Evolutionary conservation across 2,888 invertebrate genomes (phyloP), one percentile per base, ranked within the genome.

Genomic region (Cecidostiba fungosa): DNA sequence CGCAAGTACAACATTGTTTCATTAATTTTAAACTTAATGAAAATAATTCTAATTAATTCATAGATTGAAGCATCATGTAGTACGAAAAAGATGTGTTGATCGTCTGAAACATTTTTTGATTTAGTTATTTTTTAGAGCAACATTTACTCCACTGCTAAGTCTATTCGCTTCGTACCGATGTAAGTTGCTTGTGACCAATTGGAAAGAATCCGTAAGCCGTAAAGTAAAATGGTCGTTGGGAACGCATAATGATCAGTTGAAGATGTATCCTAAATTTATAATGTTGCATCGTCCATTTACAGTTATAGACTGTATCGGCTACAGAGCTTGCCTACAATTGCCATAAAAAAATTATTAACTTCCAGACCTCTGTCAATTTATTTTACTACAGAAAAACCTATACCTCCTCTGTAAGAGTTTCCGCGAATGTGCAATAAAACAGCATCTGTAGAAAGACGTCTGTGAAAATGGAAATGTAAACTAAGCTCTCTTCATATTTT

Each of bases 191-290:
- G 26, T 81, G 73, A 19, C 62, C 73, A 43, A 81, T 73, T n/a
- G 59, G 59, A 73, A 81, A 81, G 39, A 81, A 81, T 59, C 73
- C 73, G 26, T 39, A 72, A 1, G 80, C 80, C 0, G 80, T 72
- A 26, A 70, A 80, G 23, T 72, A 70, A 54, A 62, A 81, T 62
- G 73, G 62, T 0, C 59, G 23, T 12, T 81, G 81, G 6, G 81
- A 70, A 54, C 66, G 70, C 36, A 70, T 32, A 19, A 79, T 79
- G 6, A 79, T 8, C 8, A 79, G 32, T 54, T 36, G 79, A 54
- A 79, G 29, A 23, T 79, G 54, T 10, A 70, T 23, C 54, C 54
- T 12, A 23, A 79, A 54, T 50, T 54, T 79, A 4, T n/a, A 1
- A 14, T 54, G 47, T 14, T 72, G 50, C 14, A 32, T n/a, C 1